A percentile compares a stretch with the other conserved stretches of the same genome.
Conservation (phyloP, 2,797 vertebrate species). For the Pogonophryne albipinna region DNA sequence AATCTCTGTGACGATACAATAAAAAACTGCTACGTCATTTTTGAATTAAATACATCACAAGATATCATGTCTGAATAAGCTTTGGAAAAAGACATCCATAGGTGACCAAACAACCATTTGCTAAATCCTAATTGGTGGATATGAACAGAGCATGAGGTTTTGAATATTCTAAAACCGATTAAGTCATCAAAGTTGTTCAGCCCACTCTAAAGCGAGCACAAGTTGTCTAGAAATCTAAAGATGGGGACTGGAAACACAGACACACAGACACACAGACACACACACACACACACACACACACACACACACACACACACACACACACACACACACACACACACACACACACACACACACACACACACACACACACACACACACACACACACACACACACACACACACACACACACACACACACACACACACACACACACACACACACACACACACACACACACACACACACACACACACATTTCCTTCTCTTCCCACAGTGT, state of each 20-base stretch:
- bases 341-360: slow-evolving; percentile 32
- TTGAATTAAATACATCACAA: too few species aligned
- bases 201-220: not conserved
- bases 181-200: not conserved
- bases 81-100: too few species aligned
- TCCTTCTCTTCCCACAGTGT: slow-evolving; percentile 46
- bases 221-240: not conserved
- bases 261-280: slow-evolving; percentile 5
- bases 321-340: slow-evolving; percentile 32
- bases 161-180: too few species aligned
- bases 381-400: not conserved
- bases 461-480: slow-evolving; percentile 13
- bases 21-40: not conserved
- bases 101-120: too few species aligned
- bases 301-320: slow-evolving; percentile 23
- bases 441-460: too few species aligned
- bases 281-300: slow-evolving; percentile 7
- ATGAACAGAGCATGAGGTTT: too few species aligned
- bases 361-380: slow-evolving; percentile 28
- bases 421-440: too few species aligned
- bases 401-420: too few species aligned
- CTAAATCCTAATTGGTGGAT: too few species aligned
- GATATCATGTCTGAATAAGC: too few species aligned
- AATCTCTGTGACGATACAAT: not conserved
- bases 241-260: slow-evolving; percentile 28